A percentile compares a stretch with the other conserved stretches of the same genome.
Evolutionary conservation across 2,797 vertebrate species (phyloP).

Genomic region (Balearica regulorum): DNA sequence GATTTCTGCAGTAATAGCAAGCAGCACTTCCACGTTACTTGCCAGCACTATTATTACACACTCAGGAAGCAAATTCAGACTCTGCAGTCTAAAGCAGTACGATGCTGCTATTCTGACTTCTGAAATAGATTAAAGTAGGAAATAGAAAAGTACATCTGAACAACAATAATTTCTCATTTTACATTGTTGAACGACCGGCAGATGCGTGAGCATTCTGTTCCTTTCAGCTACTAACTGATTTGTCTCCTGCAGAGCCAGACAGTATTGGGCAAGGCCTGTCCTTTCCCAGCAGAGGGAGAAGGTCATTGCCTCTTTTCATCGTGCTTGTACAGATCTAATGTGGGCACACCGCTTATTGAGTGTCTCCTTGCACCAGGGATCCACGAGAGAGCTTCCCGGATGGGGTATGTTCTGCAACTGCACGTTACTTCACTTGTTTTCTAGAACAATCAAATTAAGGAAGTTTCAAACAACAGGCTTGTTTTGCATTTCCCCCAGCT

Average conservation of each 20-base stretch:
- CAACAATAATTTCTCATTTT: not conserved
- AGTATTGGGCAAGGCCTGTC: not conserved
- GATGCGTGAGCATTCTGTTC: fast-evolving
- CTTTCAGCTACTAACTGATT: not conserved
- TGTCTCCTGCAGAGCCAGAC: not conserved
- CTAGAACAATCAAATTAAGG: not conserved
- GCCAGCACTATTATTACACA: not conserved
- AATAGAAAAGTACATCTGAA: not conserved
- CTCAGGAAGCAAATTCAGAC: not conserved
- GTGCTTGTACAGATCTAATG: not conserved
- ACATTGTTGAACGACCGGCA: not conserved
- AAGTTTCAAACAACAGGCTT: not conserved
- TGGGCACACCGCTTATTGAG: not conserved
- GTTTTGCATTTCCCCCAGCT: not conserved
- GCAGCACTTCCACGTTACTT: not conserved
- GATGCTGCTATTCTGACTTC: not conserved
- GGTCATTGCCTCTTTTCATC: not conserved
- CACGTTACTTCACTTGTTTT: fast-evolving
- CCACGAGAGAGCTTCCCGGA: not conserved
- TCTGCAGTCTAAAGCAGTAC: not conserved
- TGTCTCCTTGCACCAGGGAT: not conserved
- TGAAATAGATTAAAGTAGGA: not conserved
- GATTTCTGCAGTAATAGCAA: not conserved
- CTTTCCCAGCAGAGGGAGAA: not conserved
- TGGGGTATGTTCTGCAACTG: not conserved